Percentiles rank a stretch among this genome's conserved stretches.
phyloP scores from a whole-genome alignment of 2,113 vertebrate species.

The Crotalus horridus region DNA sequence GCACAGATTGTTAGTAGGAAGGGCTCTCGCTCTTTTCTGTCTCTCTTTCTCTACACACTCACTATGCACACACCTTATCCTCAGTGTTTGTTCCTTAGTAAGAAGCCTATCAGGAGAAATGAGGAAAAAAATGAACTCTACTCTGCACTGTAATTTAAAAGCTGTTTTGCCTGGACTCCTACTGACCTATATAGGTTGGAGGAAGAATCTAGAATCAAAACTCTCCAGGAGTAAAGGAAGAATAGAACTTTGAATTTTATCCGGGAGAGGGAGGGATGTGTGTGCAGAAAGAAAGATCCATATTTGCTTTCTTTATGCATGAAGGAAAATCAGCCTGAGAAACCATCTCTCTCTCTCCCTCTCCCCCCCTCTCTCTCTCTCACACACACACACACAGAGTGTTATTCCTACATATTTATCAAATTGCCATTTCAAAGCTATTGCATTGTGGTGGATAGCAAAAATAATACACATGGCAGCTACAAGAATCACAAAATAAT shows the following conservation, averaged over 20 bases:
- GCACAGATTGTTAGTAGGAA: fast-evolving
- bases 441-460: background rate
- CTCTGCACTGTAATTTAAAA: background rate
- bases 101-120: background rate
- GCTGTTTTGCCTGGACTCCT: background rate
- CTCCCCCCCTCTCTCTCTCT: background rate
- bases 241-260: background rate
- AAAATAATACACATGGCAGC: background rate
- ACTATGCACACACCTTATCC: background rate
- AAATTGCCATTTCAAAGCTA: background rate
- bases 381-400: background rate
- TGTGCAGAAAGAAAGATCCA: background rate
- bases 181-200: background rate
- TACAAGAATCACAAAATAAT: background rate
- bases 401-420: background rate
- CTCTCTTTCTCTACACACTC: background rate
- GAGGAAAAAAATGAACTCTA: background rate
- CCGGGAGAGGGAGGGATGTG: background rate
- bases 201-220: background rate
- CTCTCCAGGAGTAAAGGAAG: background rate
- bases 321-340: background rate
- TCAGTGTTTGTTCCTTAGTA: background rate
- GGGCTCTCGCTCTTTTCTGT: background rate
- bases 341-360: background rate
- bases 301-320: background rate